Percentiles rank a stretch among this genome's conserved stretches.
Conservation (phyloP, 2,113 vertebrate species). For the Amazona vittata region DNA sequence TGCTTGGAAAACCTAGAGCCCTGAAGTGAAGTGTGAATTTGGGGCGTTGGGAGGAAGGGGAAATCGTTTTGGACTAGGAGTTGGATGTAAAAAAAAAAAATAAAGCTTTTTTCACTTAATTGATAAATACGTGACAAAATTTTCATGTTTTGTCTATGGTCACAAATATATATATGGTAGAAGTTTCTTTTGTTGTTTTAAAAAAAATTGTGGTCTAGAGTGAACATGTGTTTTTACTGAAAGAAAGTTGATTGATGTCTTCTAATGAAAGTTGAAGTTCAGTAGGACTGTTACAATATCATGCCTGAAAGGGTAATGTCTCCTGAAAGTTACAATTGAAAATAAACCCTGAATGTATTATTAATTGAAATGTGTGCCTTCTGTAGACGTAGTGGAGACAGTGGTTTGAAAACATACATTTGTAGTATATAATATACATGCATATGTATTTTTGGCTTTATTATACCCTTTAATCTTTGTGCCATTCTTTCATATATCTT, state of each 20-base stretch:
- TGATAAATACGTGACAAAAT: not conserved
- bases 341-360: slow-evolving; percentile 40
- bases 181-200: slow-evolving; percentile 16
- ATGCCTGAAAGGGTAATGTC: slow-evolving; percentile 43
- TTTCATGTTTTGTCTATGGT: not conserved
- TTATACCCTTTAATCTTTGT: slow-evolving; percentile 61
- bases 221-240: slow-evolving; percentile 57
- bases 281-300: slow-evolving; percentile 33
- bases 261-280: slow-evolving; percentile 43
- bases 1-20: not conserved
- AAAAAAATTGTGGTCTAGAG: slow-evolving; percentile 14
- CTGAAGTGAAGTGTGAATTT: not conserved
- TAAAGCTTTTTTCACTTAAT: not conserved
- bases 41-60: not conserved
- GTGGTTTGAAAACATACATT: slow-evolving; percentile 60
- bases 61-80: not conserved
- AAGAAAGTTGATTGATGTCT: slow-evolving; percentile 50
- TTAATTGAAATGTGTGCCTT: slow-evolving; percentile 61
- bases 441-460: slow-evolving; percentile 55
- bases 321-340: slow-evolving; percentile 46
- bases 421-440: slow-evolving; percentile 2
- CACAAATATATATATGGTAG: not conserved
- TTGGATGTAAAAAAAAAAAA: not conserved
- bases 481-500: slow-evolving; percentile 36
- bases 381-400: slow-evolving; percentile 68